phyloP scores from a whole-genome alignment of 2,797 vertebrate species.

The Naso thynnoides region DNA sequence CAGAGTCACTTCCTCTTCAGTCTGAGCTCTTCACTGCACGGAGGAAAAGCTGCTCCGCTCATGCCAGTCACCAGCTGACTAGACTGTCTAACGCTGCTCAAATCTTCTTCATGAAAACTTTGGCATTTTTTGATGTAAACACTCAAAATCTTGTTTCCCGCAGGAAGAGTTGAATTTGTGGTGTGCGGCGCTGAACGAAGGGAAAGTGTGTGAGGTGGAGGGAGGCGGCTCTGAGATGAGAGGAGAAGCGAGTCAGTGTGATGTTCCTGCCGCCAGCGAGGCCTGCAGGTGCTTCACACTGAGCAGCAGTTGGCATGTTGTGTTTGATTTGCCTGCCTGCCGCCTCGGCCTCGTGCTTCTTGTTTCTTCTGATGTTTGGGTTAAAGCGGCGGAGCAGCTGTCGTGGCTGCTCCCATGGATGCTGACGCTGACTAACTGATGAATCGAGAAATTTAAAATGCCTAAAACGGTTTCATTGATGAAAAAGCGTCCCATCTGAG shows the following conservation, averaged over 20 bases:
- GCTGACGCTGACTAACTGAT: slow-evolving; percentile 21
- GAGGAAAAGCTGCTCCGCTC: neutral
- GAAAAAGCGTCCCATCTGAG: slow-evolving; percentile 24
- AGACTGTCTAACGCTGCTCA: neutral
- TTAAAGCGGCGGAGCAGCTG: slow-evolving; percentile 30
- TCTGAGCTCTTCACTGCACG: neutral
- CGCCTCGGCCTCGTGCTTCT: neutral
- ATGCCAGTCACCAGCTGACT: neutral
- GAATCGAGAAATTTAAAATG: slow-evolving; percentile 39
- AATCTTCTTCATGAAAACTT: neutral
- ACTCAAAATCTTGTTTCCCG: neutral
- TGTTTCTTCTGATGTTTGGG: slow-evolving; percentile 53
- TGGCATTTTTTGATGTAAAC: neutral
- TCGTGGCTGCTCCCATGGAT: slow-evolving; percentile 7
- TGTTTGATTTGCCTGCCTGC: slow-evolving; percentile 43
- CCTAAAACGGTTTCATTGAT: slow-evolving; percentile 30
- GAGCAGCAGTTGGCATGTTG: slow-evolving; percentile 16
- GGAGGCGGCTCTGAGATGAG: neutral
- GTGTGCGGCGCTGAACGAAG: neutral
- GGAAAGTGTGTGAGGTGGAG: neutral
- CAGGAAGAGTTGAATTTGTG: neutral
- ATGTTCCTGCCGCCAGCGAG: slow-evolving; percentile 1
- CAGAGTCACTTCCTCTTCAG: neutral
- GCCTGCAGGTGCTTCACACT: slow-evolving; percentile 20
- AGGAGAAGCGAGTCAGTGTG: slow-evolving; percentile 1